Evolutionary conservation across 2,888 invertebrate genomes (phyloP).

Genomic region (Achlya flavicornis): DNA sequence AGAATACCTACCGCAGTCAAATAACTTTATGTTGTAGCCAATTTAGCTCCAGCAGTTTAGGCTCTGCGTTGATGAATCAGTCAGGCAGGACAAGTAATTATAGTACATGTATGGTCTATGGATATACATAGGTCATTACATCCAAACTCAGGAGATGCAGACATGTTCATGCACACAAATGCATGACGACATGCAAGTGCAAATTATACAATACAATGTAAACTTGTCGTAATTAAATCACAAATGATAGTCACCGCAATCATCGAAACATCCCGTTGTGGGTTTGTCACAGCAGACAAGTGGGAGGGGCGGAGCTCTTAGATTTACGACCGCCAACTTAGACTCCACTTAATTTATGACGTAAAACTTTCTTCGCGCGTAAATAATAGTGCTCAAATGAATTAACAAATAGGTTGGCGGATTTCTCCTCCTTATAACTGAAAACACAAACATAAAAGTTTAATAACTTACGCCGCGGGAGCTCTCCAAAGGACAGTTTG

Average conservation of each 20-base stretch:
- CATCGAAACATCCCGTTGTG: constrained; percentile 42
- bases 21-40: no score
- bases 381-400: constrained; percentile 53
- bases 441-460: constrained; percentile 13
- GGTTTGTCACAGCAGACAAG: constrained; percentile 49
- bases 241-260: constrained; percentile 34
- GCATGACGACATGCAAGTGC: no score
- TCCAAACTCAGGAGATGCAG: no score
- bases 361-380: constrained; percentile 56
- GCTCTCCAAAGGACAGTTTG: background rate
- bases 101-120: no score
- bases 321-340: constrained; percentile 56
- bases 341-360: constrained; percentile 59
- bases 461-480: constrained; percentile 8
- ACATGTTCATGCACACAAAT: no score
- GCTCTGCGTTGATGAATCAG: no score
- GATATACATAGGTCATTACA: no score
- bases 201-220: background rate
- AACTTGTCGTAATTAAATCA: background rate
- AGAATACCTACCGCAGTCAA: no score
- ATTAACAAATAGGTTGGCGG: constrained; percentile 42
- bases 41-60: no score
- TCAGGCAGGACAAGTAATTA: no score
- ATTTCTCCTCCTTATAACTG: constrained; percentile 22
- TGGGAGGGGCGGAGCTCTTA: constrained; percentile 35